A percentile compares a stretch with the other conserved stretches of the same genome.
These are phyloP conservation scores for Drosophila rellima DNA, from an alignment of 2,888 invertebrate species.

Conservation along the genomic window DNA sequence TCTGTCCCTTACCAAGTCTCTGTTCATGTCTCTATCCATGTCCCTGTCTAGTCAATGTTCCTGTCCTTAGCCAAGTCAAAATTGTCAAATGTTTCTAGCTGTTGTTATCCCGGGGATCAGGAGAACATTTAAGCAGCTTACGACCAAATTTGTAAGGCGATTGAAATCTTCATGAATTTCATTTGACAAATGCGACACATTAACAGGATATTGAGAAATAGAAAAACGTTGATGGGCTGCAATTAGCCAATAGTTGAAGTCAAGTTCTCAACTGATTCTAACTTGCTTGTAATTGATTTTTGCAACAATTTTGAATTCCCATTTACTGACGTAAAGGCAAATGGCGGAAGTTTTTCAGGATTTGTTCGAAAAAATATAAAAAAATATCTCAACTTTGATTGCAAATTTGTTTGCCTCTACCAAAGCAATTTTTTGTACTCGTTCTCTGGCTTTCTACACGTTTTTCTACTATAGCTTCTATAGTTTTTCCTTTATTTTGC, in stretches of 20 bases:
- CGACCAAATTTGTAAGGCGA: conserved; percentile 60
- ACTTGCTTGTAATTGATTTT: conserved; percentile 68
- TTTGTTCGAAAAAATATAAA: conserved; percentile 15
- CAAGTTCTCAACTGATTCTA: conserved; percentile 24
- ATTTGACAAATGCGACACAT: conserved; percentile 27
- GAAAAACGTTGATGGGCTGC: conserved; percentile 1
- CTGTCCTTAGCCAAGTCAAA: not conserved
- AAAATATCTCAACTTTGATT: conserved; percentile 74
- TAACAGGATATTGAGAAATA: not conserved
- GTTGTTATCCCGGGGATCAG: conserved; percentile 65
- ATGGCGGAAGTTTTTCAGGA: conserved; percentile 27
- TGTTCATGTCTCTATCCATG: conserved; percentile 2
- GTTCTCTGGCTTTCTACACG: conserved; percentile 5
- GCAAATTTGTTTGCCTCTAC: conserved; percentile 69
- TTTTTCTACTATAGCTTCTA: conserved; percentile 12
- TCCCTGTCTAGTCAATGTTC: conserved; percentile 19
- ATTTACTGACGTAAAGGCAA: conserved; percentile 32
- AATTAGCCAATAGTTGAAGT: conserved; percentile 50
- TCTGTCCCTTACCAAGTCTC: too few species aligned
- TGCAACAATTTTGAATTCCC: conserved; percentile 64
- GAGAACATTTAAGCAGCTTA: conserved; percentile 76
- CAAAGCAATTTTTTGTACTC: conserved; percentile 34
- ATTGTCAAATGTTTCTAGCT: conserved; percentile 16
- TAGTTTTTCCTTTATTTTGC: conserved; percentile 22
- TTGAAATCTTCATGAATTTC: conserved; percentile 66